Percentiles rank a stretch among this genome's conserved stretches.
phyloP scores from a whole-genome alignment of 2,888 invertebrate species.

The Pocota personata region DNA sequence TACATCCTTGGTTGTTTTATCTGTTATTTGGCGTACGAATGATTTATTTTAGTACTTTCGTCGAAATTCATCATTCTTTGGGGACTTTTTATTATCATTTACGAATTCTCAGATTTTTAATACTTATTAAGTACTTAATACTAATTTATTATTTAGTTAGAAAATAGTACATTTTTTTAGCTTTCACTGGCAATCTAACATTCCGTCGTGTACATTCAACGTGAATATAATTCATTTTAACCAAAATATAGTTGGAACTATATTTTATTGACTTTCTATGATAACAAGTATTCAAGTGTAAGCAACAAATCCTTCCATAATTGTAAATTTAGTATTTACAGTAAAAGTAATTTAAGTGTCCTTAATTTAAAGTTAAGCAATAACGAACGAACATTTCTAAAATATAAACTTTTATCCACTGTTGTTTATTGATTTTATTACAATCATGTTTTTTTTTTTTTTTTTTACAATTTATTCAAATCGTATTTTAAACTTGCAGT shows the following conservation, averaged over 20 bases:
- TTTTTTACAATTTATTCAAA: constrained; percentile 20
- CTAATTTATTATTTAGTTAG: constrained; percentile 58
- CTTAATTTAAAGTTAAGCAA: constrained; percentile 32
- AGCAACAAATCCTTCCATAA: constrained; percentile 70
- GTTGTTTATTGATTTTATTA: constrained; percentile 29
- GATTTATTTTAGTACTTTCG: constrained; percentile 35
- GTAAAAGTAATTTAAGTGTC: constrained; percentile 36
- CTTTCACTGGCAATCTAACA: constrained; percentile 35
- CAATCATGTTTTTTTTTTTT: background rate
- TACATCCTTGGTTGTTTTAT: constrained; percentile 50
- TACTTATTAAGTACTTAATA: constrained; percentile 48
- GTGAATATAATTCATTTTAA: constrained; percentile 66
- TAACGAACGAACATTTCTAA: constrained; percentile 40
- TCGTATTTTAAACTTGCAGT: constrained; percentile 18
- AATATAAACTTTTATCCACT: constrained; percentile 11
- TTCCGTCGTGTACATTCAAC: constrained; percentile 65
- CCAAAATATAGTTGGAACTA: no score
- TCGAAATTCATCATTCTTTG: constrained; percentile 7
- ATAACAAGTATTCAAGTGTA: constrained; percentile 9
- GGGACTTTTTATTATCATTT: constrained; percentile 32
- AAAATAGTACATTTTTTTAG: constrained; percentile 26
- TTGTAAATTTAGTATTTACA: constrained; percentile 55
- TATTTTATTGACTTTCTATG: background rate
- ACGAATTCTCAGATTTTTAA: constrained; percentile 52
- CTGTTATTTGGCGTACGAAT: constrained; percentile 32